Base-by-base conservation (phyloP, 30 jellyfish, hydroid and myxozoan genomes). In the Cassiopea xamachana region DNA sequence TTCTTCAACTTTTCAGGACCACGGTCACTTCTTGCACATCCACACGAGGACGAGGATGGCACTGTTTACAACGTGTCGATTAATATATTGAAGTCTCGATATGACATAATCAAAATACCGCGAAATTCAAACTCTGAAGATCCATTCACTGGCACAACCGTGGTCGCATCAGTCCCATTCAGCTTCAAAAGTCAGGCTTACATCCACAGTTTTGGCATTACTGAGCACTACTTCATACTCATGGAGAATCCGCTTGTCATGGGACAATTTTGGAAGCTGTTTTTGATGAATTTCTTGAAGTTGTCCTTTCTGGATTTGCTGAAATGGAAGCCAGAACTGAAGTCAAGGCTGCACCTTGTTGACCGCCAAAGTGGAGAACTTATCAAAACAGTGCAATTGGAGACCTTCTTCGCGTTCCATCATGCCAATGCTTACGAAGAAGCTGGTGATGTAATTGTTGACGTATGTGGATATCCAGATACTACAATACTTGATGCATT, bases 391-490 rank as follows among this genome's bases (percentile, higher is more conserved):
- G 68, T 18, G 69, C 58, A 59, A 19, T 80, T 73, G 69, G 79
- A 77, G 45, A 59, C 48, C 77, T 77, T 91, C 55, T 91, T 91
- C 43, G 87, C 92, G 0, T 91, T 91, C 78, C 97, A 91, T 71
- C 97, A 91, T 50, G 94, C 68, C 77, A 91, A 91, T 50, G 97
- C 97, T 4, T 91, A 91, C 60, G 97, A 91, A 79, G 86, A 73
- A 46, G 88, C 67, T 79, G 73, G 75, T 51, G 48, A 91, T 14
- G 71, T 91, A 15, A 17, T 84, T 48, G 89, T 91, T 62, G 97
- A 91, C 64, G 92, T 91, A 44, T 85, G 92, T 77, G 97, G 94
- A 12, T 91, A 91, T 55, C 94, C 94, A 7, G 97, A 91, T 60
- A 86, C 97, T 1, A 75, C 92, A 1, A 86, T 91, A 80, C 69